phyloP scores from a whole-genome alignment of 2,888 invertebrate genomes.

The Alentia gelatinosa region DNA sequence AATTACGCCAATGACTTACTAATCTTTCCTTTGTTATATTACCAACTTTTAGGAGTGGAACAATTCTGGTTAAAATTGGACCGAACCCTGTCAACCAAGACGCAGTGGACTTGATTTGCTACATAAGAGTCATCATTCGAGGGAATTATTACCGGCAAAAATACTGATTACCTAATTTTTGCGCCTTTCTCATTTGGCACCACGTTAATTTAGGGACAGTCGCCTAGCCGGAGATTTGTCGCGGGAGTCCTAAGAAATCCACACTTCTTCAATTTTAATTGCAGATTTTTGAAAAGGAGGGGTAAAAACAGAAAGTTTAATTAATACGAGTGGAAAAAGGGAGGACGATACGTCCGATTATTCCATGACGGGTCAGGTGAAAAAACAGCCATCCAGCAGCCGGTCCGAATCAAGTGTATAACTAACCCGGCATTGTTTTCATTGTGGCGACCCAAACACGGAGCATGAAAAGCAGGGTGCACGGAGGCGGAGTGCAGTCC shows the following conservation, averaged over 20 bases:
- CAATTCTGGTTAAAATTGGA: not conserved
- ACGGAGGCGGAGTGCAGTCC: no score
- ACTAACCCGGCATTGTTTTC: no score
- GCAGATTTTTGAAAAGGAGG: not conserved
- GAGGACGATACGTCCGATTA: not conserved
- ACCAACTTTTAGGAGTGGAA: not conserved
- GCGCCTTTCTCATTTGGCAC: not conserved
- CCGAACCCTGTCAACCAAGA: no score
- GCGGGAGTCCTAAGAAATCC: not conserved
- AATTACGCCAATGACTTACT: not conserved
- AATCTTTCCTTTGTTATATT: not conserved
- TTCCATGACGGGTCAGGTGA: not conserved
- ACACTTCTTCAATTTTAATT: not conserved
- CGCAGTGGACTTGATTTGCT: not conserved
- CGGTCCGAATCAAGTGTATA: no score
- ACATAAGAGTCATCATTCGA: not conserved
- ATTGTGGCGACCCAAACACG: no score
- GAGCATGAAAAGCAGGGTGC: no score
- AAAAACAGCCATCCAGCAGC: no score
- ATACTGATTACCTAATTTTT: not conserved
- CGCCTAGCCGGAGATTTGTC: not conserved
- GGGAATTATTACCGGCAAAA: not conserved
- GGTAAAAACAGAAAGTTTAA: not conserved
- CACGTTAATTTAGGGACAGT: not conserved
- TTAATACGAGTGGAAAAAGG: not conserved